Base-by-base conservation (phyloP, 1,140 invertebrate genomes). In the Stegodyphus mimosarum region DNA sequence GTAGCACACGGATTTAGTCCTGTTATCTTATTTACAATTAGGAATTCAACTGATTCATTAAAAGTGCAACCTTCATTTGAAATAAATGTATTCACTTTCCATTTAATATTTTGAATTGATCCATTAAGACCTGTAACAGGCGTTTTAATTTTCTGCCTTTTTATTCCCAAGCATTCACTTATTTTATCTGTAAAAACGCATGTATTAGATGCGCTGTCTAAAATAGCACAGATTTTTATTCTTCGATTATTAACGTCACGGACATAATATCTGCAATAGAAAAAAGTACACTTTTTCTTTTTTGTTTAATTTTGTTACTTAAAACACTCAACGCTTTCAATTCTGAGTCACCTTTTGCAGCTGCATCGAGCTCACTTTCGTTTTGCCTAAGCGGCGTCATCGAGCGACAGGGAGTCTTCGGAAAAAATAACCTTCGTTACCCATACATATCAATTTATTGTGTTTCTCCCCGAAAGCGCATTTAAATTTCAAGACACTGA, bases 141-240 rank as follows among this genome's bases (percentile, higher is more conserved):
- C n/a, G n/a, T n/a, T n/a, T n/a, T n/a, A n/a, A n/a, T n/a, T n/a
- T n/a, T n/a, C n/a, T n/a, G n/a, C n/a, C n/a, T n/a, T 66, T 66
- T 66, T 66, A 66, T 66, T 66, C 64, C 64, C n/a, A 66, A 66
- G n/a, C 10, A n/a, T 6, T 66, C n/a, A 66, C 64, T 66, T 6
- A 66, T 66, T 66, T 66, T 11, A 10, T 66, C 17, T 11, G 64
- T n/a, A n/a, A 66, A 17, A 10, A 66, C 7, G 64, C 64, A 17
- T 7, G n/a, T 17, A 66, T 66, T 66, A 55, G 7, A 6, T 17
- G 64, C 64, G n/a, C 7, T 11, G n/a, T 66, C 64, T 6, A 66
- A 17, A 66, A 17, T 66, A 11, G 11, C 7, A 10, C 6, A 10
- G 6, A 66, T n/a, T 11, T 11, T 17, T 7, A 66, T 17, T n/a